Evolutionary conservation across 1,140 invertebrate genomes (phyloP).

Genomic region (Drosophila pandora): DNA sequence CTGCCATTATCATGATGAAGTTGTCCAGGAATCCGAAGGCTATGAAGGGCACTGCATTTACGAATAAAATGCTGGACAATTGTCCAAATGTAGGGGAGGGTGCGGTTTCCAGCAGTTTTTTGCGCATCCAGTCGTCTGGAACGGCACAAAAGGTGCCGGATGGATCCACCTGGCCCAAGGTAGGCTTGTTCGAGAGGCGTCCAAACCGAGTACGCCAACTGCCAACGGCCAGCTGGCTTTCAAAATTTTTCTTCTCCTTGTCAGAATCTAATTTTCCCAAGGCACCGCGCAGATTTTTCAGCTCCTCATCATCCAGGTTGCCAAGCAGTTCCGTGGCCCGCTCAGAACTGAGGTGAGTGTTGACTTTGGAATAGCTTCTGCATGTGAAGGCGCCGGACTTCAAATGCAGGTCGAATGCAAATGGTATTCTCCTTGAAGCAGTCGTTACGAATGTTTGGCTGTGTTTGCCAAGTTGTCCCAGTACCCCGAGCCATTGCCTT

Average conservation of each 20-base stretch:
- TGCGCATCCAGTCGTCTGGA: conserved; percentile 79
- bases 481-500: neutral
- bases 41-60: conserved; percentile 96
- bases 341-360: neutral
- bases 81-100: conserved; percentile 57
- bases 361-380: neutral
- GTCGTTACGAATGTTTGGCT: too few relatives aligned
- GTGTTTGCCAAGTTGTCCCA: neutral
- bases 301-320: neutral
- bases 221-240: conserved; percentile 91
- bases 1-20: conserved; percentile 98
- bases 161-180: conserved; percentile 91
- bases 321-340: neutral
- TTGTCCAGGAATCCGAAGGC: conserved; percentile 99
- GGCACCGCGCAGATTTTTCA: neutral
- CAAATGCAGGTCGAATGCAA: neutral
- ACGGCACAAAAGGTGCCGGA: conserved; percentile 92
- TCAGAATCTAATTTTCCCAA: neutral
- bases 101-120: neutral
- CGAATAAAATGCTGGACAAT: conserved; percentile 86
- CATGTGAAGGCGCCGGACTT: neutral
- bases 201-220: conserved; percentile 92
- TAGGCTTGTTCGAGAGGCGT: conserved; percentile 88
- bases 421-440: too few relatives aligned
- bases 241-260: neutral